These are phyloP conservation scores for Uria lomvia DNA, from an alignment of 2,113 vertebrate species.

Conservation along the genomic window DNA sequence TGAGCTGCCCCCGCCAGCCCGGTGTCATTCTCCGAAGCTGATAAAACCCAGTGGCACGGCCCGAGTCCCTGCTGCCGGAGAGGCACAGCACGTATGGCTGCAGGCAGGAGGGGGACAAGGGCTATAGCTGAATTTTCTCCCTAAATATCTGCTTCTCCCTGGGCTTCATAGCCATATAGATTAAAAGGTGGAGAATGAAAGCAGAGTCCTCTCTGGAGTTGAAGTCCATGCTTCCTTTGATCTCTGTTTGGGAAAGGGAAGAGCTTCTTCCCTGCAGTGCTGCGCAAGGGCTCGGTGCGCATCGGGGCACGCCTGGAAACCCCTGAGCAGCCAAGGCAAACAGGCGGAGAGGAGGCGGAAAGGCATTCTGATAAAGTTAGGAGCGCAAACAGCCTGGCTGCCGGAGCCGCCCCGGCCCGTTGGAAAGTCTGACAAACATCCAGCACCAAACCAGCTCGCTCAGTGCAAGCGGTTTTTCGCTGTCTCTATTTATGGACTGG, in stretches of 20 bases:
- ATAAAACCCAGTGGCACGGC: not conserved
- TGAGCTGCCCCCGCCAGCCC: not conserved
- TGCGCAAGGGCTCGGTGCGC: not conserved
- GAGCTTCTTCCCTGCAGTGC: not conserved
- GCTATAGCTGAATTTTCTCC: not conserved
- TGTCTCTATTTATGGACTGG: not conserved
- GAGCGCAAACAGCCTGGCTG: not conserved
- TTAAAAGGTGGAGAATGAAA: not conserved
- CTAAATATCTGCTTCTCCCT: not conserved
- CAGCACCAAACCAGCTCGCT: not conserved
- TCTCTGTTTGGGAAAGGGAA: not conserved
- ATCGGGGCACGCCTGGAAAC: not conserved
- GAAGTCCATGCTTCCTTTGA: not conserved
- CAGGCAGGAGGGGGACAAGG: not conserved
- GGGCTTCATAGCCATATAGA: rapidly evolving
- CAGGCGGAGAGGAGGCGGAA: not conserved
- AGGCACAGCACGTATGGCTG: not conserved
- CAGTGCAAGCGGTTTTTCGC: rapidly evolving
- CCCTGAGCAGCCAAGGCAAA: not conserved
- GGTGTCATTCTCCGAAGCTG: not conserved
- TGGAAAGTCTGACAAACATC: not conserved
- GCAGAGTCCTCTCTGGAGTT: not conserved
- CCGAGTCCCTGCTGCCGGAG: not conserved
- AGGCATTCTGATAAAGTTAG: not conserved
- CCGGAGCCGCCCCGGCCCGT: not conserved